These are phyloP conservation scores for Armadillidium nasatum DNA, from an alignment of 1,140 invertebrate genomes.

Conservation along the genomic window DNA sequence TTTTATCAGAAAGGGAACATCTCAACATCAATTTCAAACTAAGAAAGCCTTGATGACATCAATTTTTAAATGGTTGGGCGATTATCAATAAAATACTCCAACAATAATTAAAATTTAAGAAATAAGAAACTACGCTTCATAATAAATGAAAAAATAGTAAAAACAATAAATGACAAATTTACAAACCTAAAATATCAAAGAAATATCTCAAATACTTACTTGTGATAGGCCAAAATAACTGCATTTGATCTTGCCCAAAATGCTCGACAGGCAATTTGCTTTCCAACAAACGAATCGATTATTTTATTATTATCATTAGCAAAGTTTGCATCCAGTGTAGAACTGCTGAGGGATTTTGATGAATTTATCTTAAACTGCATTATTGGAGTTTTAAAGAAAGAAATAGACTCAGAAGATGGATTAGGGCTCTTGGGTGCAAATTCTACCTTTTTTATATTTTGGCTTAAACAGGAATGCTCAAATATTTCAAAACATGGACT, in stretches of 20 bases:
- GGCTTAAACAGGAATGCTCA: not conserved
- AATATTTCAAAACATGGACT: not conserved
- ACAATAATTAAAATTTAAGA: too few species aligned
- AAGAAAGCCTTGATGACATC: too few species aligned
- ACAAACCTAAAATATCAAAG: too few species aligned
- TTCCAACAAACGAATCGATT: slow-evolving; percentile 39
- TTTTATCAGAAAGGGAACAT: too few species aligned
- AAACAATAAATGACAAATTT: too few species aligned
- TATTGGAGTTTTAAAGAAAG: not conserved
- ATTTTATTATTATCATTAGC: slow-evolving; percentile 38
- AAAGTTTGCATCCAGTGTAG: slow-evolving; percentile 40
- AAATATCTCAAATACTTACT: slow-evolving; percentile 47
- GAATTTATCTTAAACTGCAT: not conserved
- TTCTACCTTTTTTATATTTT: not conserved
- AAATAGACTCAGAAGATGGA: not conserved
- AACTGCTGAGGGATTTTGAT: slow-evolving; percentile 41
- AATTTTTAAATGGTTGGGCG: too few species aligned
- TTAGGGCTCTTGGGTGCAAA: not conserved
- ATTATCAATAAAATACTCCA: too few species aligned
- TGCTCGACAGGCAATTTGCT: slow-evolving; percentile 50
- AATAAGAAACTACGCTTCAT: too few species aligned
- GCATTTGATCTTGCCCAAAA: slow-evolving; percentile 65
- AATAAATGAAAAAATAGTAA: too few species aligned
- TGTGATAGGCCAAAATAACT: slow-evolving; percentile 62
- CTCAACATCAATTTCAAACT: too few species aligned